phyloP scores from a whole-genome alignment of 2,797 vertebrate species.

The Sarcoramphus papa region DNA sequence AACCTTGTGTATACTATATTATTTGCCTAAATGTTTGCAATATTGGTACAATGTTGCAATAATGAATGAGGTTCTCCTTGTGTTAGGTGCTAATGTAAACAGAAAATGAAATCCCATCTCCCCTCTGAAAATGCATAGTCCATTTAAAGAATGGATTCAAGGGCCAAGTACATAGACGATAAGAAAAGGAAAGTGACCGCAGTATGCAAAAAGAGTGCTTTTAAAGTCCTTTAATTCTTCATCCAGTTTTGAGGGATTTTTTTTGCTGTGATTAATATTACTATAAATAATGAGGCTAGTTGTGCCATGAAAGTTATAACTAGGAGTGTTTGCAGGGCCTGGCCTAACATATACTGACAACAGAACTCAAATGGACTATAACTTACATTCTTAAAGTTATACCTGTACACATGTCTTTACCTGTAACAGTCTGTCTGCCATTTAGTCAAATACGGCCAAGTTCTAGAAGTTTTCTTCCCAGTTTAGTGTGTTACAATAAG shows the following conservation, averaged over 20 bases:
- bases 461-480: neutral
- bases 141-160: neutral
- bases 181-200: neutral
- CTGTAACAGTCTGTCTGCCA: neutral
- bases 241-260: neutral
- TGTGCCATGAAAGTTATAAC: neutral
- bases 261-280: neutral
- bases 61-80: neutral
- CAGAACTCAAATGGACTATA: neutral
- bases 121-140: neutral
- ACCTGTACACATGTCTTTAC: neutral
- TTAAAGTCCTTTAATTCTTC: neutral
- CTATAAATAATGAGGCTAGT: neutral
- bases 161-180: neutral
- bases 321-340: neutral
- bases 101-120: neutral
- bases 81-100: neutral
- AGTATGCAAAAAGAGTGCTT: neutral
- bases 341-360: neutral
- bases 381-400: neutral
- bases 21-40: neutral
- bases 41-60: neutral
- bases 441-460: neutral
- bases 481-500: neutral
- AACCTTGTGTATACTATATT: accelerated